These are phyloP conservation scores for Sternotherus odoratus DNA, from an alignment of 2,797 vertebrate species.

Conservation along the genomic window DNA sequence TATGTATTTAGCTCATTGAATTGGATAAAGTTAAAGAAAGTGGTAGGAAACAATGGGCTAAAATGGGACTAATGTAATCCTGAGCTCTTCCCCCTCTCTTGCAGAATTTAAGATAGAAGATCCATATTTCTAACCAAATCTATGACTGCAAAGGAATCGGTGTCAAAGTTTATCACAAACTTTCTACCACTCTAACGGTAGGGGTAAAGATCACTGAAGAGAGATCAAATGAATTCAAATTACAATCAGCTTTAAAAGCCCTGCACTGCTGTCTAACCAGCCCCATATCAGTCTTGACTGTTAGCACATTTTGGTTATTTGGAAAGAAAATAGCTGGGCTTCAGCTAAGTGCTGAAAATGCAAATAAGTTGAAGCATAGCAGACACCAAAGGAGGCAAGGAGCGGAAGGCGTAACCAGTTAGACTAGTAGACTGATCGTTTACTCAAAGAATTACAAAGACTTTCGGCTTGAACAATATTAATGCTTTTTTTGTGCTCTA, in stretches of 20 bases:
- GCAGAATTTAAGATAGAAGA: background rate
- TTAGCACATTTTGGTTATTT: rapidly evolving
- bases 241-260: rapidly evolving
- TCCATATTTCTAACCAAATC: background rate
- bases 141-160: background rate
- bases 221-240: background rate
- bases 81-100: background rate
- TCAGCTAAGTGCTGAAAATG: rapidly evolving
- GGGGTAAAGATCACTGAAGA: background rate
- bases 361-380: rapidly evolving
- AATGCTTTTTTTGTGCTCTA: background rate
- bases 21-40: background rate
- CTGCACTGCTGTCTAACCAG: background rate
- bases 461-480: background rate
- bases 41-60: background rate
- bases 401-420: background rate
- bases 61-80: background rate
- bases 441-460: rapidly evolving
- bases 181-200: background rate
- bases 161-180: background rate
- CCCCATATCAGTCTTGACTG: rapidly evolving
- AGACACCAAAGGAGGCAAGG: background rate
- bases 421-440: rapidly evolving
- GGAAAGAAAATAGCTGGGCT: background rate
- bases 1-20: background rate